Evolutionary conservation across 2,888 invertebrate species (phyloP).

Genomic region (Alentia gelatinosa): DNA sequence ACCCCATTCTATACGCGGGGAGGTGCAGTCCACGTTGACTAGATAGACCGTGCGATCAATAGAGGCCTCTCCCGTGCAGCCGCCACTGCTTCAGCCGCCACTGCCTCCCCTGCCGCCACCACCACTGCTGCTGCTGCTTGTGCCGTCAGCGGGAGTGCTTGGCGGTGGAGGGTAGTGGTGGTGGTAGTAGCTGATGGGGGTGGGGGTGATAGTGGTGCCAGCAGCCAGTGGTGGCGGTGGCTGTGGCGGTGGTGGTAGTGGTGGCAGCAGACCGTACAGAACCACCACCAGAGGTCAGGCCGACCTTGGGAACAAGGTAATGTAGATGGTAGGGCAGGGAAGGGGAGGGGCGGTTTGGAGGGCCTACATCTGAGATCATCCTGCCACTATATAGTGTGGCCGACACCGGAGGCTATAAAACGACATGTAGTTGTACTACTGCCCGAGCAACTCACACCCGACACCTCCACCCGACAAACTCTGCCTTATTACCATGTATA

Average conservation of each 20-base stretch:
- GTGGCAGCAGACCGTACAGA: neutral
- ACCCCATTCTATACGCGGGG: neutral
- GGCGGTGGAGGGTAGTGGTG: neutral
- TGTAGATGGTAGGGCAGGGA: neutral
- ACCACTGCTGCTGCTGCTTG: neutral
- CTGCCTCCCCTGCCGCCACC: neutral
- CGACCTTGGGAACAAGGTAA: constrained; percentile 10
- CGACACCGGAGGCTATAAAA: neutral
- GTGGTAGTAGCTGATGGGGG: neutral
- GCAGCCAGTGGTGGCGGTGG: constrained; percentile 17
- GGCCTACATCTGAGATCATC: neutral
- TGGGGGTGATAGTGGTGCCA: neutral
- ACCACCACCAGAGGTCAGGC: constrained; percentile 25
- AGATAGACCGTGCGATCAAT: constrained; percentile 26
- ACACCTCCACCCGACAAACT: neutral
- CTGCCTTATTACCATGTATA: neutral
- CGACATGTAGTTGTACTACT: neutral
- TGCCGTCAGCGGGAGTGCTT: neutral
- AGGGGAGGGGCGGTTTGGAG: neutral
- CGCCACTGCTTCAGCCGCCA: neutral
- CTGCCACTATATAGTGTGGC: neutral
- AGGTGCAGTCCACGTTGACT: neutral
- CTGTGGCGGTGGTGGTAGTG: neutral
- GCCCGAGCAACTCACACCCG: neutral
- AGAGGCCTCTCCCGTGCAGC: neutral